These are phyloP conservation scores for Hyles euphorbiae DNA, from an alignment of 1,140 invertebrate species.

Conservation along the genomic window DNA sequence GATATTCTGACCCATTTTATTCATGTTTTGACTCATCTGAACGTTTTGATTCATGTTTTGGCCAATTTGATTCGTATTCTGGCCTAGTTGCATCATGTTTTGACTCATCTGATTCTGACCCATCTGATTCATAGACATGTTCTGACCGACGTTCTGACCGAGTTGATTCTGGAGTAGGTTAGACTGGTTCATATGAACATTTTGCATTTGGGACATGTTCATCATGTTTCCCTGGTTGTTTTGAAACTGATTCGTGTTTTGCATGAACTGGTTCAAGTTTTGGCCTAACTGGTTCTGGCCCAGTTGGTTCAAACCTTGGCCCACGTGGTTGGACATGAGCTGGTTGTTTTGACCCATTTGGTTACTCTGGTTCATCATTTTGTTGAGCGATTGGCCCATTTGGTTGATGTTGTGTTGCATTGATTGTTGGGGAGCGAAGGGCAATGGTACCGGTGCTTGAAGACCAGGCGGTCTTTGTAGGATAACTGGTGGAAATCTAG, in stretches of 20 bases:
- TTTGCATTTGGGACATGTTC: constrained; percentile 10
- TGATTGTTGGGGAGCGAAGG: constrained; percentile 54
- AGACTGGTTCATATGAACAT: constrained; percentile 11
- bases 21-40: constrained; percentile 18
- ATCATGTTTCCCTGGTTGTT: constrained; percentile 43
- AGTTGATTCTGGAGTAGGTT: constrained; percentile 13
- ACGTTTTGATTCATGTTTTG: constrained; percentile 22
- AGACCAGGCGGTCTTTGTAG: constrained; percentile 60
- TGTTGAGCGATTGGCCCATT: constrained; percentile 46
- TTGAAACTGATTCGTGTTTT: constrained; percentile 44
- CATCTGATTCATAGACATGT: constrained; percentile 38
- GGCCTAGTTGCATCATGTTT: constrained; percentile 29
- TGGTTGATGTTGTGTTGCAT: constrained; percentile 41
- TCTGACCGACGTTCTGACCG: constrained; percentile 23
- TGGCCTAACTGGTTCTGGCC: constrained; percentile 36
- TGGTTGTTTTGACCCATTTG: constrained; percentile 36
- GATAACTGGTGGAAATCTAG: constrained; percentile 61
- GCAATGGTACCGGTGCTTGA: constrained; percentile 55
- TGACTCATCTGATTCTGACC: constrained; percentile 34
- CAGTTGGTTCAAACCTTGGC: constrained; percentile 36
- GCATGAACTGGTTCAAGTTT: constrained; percentile 39
- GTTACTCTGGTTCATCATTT: constrained; percentile 37
- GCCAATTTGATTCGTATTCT: constrained; percentile 32
- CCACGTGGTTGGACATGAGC: constrained; percentile 25
- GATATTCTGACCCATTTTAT: constrained; percentile 17